phyloP scores from a whole-genome alignment of 1,140 invertebrate species.

The Lanistes nyassanus region DNA sequence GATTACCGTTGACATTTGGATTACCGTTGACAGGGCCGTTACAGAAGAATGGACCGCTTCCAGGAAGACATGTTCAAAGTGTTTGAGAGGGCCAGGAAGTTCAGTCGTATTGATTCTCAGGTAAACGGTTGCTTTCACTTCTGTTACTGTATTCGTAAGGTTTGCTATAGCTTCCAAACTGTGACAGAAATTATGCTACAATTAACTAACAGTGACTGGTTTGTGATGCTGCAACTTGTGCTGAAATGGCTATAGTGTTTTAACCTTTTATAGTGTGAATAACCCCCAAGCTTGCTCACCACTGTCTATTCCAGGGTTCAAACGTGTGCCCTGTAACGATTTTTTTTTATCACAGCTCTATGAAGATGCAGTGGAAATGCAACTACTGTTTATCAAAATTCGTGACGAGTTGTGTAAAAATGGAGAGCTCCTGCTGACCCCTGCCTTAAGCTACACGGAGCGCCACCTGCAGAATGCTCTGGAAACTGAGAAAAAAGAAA shows the following conservation, averaged over 20 bases:
- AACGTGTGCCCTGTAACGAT: not conserved
- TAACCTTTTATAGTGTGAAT: no score
- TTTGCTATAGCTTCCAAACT: no score
- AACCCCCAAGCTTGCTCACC: no score
- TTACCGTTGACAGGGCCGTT: constrained; percentile 81
- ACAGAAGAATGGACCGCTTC: constrained; percentile 92
- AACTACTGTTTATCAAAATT: constrained; percentile 86
- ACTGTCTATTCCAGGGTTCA: no score
- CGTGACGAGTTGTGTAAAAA: constrained; percentile 72
- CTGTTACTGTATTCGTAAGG: no score
- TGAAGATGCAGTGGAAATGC: constrained; percentile 94
- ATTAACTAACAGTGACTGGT: no score
- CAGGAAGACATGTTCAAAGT: constrained; percentile 97
- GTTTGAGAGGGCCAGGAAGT: constrained; percentile 86
- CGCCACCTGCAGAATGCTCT: constrained; percentile 71
- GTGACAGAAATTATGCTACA: no score
- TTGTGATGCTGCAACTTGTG: no score
- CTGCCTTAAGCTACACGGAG: constrained; percentile 83
- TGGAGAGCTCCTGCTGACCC: constrained; percentile 85
- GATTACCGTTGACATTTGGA: no score
- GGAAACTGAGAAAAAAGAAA: constrained; percentile 80
- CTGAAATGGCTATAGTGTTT: no score
- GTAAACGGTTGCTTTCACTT: constrained; percentile 35
- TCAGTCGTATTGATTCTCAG: constrained; percentile 88
- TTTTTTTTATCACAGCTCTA: constrained; percentile 77